phyloP scores from a whole-genome alignment of 2,797 vertebrate species.

The Glyptemys insculpta region DNA sequence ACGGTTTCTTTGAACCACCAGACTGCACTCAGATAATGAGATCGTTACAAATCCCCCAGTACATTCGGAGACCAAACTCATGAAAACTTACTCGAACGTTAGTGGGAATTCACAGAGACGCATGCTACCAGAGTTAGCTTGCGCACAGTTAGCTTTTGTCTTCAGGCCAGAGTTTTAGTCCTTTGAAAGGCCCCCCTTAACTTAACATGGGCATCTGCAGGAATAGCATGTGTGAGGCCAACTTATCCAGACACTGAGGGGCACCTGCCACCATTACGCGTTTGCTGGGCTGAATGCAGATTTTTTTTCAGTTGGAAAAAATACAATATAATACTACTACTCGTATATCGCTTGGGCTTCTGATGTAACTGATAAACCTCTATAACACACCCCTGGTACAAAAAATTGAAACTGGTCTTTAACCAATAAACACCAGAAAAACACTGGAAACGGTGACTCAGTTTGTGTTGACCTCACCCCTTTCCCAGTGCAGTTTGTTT shows the following conservation, averaged over 20 bases:
- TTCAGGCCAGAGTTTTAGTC: neutral
- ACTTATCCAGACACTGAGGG: neutral
- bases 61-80: conserved; percentile 35
- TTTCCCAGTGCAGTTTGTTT: neutral
- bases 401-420: neutral
- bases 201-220: rapidly evolving
- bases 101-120: conserved; percentile 14
- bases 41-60: conserved; percentile 51
- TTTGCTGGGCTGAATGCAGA: neutral
- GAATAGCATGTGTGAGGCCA: rapidly evolving
- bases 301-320: neutral
- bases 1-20: conserved; percentile 58
- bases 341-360: neutral
- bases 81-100: conserved; percentile 5
- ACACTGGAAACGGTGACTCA: neutral
- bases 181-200: neutral
- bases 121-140: neutral
- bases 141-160: neutral
- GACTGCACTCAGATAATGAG: conserved; percentile 43
- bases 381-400: neutral
- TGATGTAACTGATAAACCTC: neutral
- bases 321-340: neutral
- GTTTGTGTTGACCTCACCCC: neutral
- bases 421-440: neutral
- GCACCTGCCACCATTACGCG: rapidly evolving